Evolutionary conservation across 1,140 invertebrate species (phyloP), one percentile per base, ranked within the genome.

Genomic region (Chionoecetes opilio): DNA sequence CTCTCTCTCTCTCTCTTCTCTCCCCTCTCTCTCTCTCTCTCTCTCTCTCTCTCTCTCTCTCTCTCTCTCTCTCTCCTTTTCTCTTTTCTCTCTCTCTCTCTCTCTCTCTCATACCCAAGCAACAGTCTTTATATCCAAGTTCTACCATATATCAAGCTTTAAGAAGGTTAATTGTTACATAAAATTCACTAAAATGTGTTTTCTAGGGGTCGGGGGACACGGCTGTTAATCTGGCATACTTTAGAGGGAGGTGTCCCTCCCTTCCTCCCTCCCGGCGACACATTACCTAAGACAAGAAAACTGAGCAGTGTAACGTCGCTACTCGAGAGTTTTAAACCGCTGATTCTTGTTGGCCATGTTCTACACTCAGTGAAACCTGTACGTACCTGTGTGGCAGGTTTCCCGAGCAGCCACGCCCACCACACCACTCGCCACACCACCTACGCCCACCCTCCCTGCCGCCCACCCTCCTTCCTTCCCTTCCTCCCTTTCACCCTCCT

Each of bases 311-410:
- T 89, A 82, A 89, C 53, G 87, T 75, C 63, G 85, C 87, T 46
- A 89, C 35, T 82, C 37, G 93, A 94, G 93, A 88, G 34, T 90
- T 90, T 89, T 94, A 94, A 94, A 94, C 93, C 93, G 53, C 93
- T 89, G 88, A 94, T 75, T 94, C 93, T 94, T 94, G 93, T 94
- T 82, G 93, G 88, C 37, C 87, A 35, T 94, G 93, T 94, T 94
- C 86, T 84, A 91, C 93, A 94, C 93, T 94, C 46, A 32, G 86
- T 85, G 93, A 38, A 63, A 94, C 93, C 53, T 94, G 93, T n/a
- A n/a, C n/a, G 63, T 82, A 38, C 93, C 63, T 38, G 93, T 46
- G 35, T 17, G 93, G 87, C 93, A 63, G 93, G 93, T 94, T 94
- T 82, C 92, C 37, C 82, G 89, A 0, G 26, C 92, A 14, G 41